phyloP scores from a whole-genome alignment of 2,888 invertebrate species.

The Halocaridina rubra region DNA sequence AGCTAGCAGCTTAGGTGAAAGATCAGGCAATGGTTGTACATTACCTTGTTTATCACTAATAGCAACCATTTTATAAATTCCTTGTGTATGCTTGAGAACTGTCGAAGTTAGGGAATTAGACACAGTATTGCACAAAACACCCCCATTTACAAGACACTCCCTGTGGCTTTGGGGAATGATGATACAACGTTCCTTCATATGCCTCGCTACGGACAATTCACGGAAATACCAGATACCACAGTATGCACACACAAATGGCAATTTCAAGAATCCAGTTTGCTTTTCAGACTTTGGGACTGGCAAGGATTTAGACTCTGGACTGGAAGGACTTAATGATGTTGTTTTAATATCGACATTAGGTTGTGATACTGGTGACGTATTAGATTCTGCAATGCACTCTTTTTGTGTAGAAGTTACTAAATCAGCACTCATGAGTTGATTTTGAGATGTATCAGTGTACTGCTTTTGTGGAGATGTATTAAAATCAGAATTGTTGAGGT shows the following conservation, averaged over 20 bases:
- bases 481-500: too few species aligned
- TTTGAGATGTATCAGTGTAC: neutral
- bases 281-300: neutral
- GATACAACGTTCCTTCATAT: constrained; percentile 48
- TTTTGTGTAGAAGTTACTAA: neutral
- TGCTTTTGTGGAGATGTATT: too few species aligned
- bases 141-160: constrained; percentile 10
- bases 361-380: too few species aligned
- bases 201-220: constrained; percentile 32
- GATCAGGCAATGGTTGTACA: neutral
- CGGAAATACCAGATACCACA: constrained; percentile 50
- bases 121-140: constrained; percentile 13
- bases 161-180: constrained; percentile 24
- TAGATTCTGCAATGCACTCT: neutral
- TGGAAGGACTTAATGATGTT: neutral
- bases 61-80: neutral
- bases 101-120: neutral
- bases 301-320: neutral
- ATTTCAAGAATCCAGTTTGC: too few species aligned
- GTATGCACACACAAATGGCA: constrained; percentile 36
- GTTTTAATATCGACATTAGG: neutral
- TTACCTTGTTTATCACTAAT: neutral
- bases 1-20: neutral
- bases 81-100: neutral
- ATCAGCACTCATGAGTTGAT: neutral